phyloP scores from a whole-genome alignment of 2,113 vertebrate species.

The Galbula dea region DNA sequence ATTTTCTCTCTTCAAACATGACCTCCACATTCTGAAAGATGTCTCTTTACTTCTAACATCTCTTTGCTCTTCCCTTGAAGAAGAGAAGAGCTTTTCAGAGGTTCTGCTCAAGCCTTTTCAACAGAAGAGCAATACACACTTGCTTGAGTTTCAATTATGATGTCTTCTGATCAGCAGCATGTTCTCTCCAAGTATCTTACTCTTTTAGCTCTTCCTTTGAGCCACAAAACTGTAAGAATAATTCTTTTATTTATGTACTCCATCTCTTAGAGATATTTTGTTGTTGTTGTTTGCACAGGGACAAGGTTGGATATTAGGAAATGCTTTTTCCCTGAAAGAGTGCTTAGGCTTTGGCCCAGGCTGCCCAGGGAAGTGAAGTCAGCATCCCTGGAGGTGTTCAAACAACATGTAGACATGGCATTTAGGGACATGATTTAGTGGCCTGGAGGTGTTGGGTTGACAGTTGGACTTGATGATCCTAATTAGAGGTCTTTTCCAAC shows the following conservation, averaged over 20 bases:
- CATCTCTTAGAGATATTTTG: not conserved
- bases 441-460: no score
- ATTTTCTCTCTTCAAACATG: conserved; percentile 13
- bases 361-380: no score
- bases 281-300: not conserved
- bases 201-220: not conserved
- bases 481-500: no score
- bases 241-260: not conserved
- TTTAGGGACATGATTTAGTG: no score
- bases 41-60: not conserved
- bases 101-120: not conserved
- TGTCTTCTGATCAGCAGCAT: not conserved
- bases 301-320: not conserved
- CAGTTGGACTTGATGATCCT: no score
- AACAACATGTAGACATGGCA: no score
- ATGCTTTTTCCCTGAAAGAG: no score
- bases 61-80: not conserved
- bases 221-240: not conserved
- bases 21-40: not conserved
- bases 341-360: no score
- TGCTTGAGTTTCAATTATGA: not conserved
- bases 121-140: fast-evolving
- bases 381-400: no score
- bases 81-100: not conserved
- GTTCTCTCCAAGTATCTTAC: not conserved